Percentiles rank a stretch among this genome's conserved stretches.
These are phyloP conservation scores for Gymnothorax reevesii DNA, from an alignment of 2,797 vertebrate species.

Conservation along the genomic window DNA sequence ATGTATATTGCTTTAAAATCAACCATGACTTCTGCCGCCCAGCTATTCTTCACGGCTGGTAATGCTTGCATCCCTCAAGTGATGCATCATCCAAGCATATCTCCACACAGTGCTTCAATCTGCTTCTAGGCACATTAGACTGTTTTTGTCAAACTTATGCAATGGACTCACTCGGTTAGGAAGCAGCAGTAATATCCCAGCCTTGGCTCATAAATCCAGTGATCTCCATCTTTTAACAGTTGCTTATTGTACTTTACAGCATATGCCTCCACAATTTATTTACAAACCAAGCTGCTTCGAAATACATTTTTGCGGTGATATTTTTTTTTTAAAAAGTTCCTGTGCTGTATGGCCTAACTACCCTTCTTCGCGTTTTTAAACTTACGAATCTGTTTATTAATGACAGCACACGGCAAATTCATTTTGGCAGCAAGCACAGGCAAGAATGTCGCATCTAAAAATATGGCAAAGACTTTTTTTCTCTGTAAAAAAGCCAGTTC, in stretches of 20 bases:
- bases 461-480: background rate
- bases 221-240: slow-evolving; percentile 14
- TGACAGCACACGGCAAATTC: background rate
- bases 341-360: background rate
- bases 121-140: background rate
- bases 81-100: slow-evolving; percentile 7
- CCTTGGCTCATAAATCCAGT: slow-evolving; percentile 4
- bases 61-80: background rate
- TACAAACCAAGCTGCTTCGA: slow-evolving; percentile 1
- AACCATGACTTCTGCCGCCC: background rate
- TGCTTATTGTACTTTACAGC: background rate
- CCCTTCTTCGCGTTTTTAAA: background rate
- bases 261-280: slow-evolving; percentile 16
- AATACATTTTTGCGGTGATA: slow-evolving; percentile 17
- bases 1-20: slow-evolving; percentile 14
- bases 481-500: background rate
- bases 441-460: background rate
- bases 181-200: slow-evolving; percentile 4
- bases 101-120: background rate
- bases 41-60: background rate
- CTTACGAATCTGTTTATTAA: background rate
- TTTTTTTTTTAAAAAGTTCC: slow-evolving; percentile 20
- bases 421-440: background rate
- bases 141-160: background rate
- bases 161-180: slow-evolving; percentile 2